Evolutionary conservation across 2,113 vertebrate species (phyloP).

Genomic region (Mobula hypostoma): DNA sequence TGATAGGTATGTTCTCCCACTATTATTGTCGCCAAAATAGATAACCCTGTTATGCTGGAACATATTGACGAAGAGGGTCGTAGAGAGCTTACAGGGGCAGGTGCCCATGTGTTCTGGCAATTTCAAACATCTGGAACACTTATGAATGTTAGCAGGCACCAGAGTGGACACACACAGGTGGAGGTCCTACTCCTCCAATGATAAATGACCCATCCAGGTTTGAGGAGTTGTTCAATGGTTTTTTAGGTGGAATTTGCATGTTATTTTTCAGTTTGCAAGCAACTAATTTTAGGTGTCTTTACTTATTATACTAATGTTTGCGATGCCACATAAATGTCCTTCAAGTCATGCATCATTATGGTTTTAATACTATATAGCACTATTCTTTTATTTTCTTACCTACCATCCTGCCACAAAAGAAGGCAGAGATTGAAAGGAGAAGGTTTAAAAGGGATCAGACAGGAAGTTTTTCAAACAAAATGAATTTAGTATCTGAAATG

Average conservation of each 20-base stretch:
- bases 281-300: not conserved
- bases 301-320: too few species aligned
- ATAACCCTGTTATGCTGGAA: constrained; percentile 5
- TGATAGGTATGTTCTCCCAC: constrained; percentile 34
- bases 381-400: too few species aligned
- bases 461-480: too few species aligned
- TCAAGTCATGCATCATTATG: too few species aligned
- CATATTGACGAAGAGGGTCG: not conserved
- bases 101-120: not conserved
- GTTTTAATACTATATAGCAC: too few species aligned
- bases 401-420: too few species aligned
- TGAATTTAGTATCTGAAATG: too few species aligned
- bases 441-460: too few species aligned
- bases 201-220: not conserved
- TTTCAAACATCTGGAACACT: not conserved
- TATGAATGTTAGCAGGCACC: not conserved
- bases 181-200: not conserved
- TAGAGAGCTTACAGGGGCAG: not conserved
- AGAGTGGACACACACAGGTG: not conserved
- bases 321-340: too few species aligned
- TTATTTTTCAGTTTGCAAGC: not conserved
- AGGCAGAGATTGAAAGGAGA: too few species aligned
- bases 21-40: not conserved
- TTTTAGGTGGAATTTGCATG: not conserved
- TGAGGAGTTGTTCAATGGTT: not conserved